Evolutionary conservation across 2,113 vertebrate genomes (phyloP), one percentile per base, ranked within the genome.

Genomic region (Pseudopipra pipra): DNA sequence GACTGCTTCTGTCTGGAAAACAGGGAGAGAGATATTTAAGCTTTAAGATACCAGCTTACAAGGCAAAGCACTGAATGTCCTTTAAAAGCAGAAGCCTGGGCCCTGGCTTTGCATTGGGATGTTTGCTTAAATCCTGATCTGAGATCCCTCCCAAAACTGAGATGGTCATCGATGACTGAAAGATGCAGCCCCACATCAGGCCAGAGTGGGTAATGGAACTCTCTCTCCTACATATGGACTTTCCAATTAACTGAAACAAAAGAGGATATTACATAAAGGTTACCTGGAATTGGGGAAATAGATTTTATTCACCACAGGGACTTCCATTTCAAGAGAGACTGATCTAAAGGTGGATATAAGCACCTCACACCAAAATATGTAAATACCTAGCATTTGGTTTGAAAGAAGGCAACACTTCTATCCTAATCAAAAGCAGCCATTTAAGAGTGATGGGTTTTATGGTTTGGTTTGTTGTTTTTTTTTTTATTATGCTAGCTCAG

Each of bases 1-100:
- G 98, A 86, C 83, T 67, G 86, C 59, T 98, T 96, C 98, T 98
- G 97, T 98, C 99, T 99, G 98, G 47, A 98, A 98, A 96, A 97
- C 23, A 98, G 59, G 86, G 87, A 76, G 52, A 2, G 15, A 6
- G 23, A 83, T 39, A 65, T 56, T 96, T 59, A 82, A 55, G 39
- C 24, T 62, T 75, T 63, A 75, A 83, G 43, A 71, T 49, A 83
- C 12, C 41, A 61, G 49, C 8, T 31, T 8, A 31, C 5, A n/a
- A 67, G 6, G 35, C 14, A 33, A 86, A 90, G 21, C 25, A 88
- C 31, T 9, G 43, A 35, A 70, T 5, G 5, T 12, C 39, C 39
- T 80, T 61, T 51, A 25, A 86, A 83, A 90, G 35, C 51, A 86
- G 79, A 31, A 84, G 39, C 16, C 43, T 54, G 30, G 55, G 30